phyloP scores from a whole-genome alignment of 2,888 invertebrate species.

The Brenthis hecate region DNA sequence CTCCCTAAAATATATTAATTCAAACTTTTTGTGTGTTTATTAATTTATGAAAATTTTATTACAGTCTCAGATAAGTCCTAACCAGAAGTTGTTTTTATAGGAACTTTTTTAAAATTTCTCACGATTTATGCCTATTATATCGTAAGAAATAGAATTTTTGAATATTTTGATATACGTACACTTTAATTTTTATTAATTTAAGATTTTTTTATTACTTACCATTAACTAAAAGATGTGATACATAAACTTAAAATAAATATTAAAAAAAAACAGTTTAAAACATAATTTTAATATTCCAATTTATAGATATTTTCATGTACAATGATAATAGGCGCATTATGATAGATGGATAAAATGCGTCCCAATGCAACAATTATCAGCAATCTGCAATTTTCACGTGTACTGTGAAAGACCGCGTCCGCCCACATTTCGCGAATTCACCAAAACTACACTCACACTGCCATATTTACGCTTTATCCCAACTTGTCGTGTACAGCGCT shows the following conservation, averaged over 20 bases:
- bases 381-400: constrained; percentile 46
- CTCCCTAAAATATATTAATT: constrained; percentile 55
- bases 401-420: constrained; percentile 60
- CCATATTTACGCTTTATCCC: constrained; percentile 68
- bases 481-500: constrained; percentile 56
- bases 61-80: constrained; percentile 39
- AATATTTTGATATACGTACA: no score
- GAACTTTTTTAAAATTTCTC: constrained; percentile 21
- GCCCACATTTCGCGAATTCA: constrained; percentile 69
- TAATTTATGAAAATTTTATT: constrained; percentile 52
- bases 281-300: not conserved
- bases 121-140: constrained; percentile 18
- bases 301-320: not conserved
- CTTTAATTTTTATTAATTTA: no score
- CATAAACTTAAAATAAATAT: not conserved
- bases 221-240: not conserved
- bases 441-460: constrained; percentile 74
- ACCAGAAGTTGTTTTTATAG: not conserved
- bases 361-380: constrained; percentile 25
- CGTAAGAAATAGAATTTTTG: no score
- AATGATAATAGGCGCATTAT: constrained; percentile 15
- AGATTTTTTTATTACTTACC: no score
- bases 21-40: constrained; percentile 64
- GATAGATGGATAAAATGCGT: constrained; percentile 25
- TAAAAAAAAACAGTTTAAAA: not conserved